These are phyloP conservation scores for Manis pentadactyla DNA, from an alignment of 2,797 vertebrate species.

Conservation along the genomic window DNA sequence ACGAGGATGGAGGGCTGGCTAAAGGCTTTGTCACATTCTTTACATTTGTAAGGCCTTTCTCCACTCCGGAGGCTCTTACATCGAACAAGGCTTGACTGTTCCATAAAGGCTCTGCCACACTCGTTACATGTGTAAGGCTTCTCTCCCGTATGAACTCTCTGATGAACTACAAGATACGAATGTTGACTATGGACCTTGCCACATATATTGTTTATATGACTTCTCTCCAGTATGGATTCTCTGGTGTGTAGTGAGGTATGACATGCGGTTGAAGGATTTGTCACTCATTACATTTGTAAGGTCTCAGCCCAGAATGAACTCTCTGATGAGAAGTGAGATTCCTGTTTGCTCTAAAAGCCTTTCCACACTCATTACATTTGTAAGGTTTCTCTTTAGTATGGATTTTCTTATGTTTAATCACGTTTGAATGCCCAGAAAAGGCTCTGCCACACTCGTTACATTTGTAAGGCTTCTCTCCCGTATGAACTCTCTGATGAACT, in stretches of 20 bases:
- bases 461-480: background rate
- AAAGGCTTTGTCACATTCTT: conserved; percentile 15
- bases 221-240: background rate
- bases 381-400: background rate
- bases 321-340: background rate
- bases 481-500: background rate
- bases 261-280: background rate
- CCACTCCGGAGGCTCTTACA: background rate
- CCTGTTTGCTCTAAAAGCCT: background rate
- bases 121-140: conserved; percentile 27
- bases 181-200: background rate
- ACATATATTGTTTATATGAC: background rate
- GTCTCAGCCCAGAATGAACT: background rate
- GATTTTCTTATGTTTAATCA: background rate
- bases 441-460: background rate
- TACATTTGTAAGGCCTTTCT: conserved; percentile 47
- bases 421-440: background rate
- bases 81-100: conserved; percentile 19
- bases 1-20: background rate
- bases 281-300: conserved; percentile 1
- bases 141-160: background rate
- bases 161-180: background rate
- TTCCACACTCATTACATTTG: background rate
- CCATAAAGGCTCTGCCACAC: conserved; percentile 45
- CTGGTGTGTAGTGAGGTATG: background rate